Evolutionary conservation across 2,797 vertebrate genomes (phyloP).

Genomic region (Peromyscus nudipes): DNA sequence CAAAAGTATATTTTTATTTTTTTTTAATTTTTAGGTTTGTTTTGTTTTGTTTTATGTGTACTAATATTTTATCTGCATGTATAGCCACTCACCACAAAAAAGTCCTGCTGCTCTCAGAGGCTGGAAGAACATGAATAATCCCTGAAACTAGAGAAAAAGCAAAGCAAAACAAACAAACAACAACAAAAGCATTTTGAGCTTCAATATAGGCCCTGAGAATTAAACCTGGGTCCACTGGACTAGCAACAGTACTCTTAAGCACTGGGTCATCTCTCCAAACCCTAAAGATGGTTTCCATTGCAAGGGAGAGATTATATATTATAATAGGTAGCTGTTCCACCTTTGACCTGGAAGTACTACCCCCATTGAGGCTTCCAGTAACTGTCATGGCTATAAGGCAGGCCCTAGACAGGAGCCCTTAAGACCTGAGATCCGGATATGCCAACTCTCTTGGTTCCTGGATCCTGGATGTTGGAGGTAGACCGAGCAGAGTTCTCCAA

Average conservation of each 20-base stretch:
- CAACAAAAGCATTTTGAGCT: neutral
- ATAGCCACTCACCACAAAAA: neutral
- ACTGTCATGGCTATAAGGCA: too few species aligned
- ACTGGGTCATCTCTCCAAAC: neutral
- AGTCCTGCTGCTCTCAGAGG: neutral
- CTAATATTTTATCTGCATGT: neutral
- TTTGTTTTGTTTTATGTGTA: neutral
- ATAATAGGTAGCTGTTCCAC: too few species aligned
- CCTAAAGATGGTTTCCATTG: neutral
- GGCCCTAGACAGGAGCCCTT: too few species aligned
- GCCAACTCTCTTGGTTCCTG: too few species aligned
- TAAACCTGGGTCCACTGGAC: neutral
- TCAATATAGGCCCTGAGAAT: neutral
- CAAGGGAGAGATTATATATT: neutral
- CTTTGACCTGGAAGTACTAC: too few species aligned
- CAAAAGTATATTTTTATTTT: neutral
- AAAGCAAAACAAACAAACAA: neutral
- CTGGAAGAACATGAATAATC: neutral
- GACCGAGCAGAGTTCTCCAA: too few species aligned
- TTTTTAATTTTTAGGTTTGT: neutral
- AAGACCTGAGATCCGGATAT: too few species aligned
- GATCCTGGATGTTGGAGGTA: too few species aligned
- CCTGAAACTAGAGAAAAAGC: neutral
- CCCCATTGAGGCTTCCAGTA: too few species aligned
- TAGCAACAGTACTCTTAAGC: neutral